Evolutionary conservation across 2,888 invertebrate genomes (phyloP).

Genomic region (Timema podura): DNA sequence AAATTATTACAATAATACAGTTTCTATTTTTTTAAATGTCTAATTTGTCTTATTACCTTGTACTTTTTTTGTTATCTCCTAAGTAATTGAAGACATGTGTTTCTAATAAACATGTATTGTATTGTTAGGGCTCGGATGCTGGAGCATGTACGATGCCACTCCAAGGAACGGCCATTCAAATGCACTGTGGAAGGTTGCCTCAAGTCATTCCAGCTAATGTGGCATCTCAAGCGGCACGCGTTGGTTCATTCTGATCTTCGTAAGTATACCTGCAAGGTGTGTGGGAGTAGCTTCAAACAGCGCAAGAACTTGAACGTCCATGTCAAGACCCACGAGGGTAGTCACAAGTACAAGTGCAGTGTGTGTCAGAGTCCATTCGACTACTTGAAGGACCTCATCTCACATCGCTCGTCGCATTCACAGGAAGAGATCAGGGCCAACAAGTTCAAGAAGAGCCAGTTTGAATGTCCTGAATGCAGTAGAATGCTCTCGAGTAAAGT

Average conservation of each 20-base stretch:
- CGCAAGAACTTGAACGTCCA: slow-evolving; percentile 20
- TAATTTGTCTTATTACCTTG: too few species aligned
- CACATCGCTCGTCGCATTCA: too few species aligned
- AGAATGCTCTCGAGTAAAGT: slow-evolving; percentile 29
- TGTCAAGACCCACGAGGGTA: slow-evolving; percentile 18
- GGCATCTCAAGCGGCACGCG: slow-evolving; percentile 15
- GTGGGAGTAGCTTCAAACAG: slow-evolving; percentile 28
- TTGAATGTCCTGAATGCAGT: neutral
- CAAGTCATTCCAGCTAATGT: slow-evolving; percentile 22
- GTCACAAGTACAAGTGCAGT: slow-evolving; percentile 2
- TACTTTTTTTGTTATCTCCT: too few species aligned
- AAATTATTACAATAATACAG: too few species aligned
- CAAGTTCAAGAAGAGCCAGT: neutral
- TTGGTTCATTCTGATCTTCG: slow-evolving; percentile 20
- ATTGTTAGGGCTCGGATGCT: too few species aligned
- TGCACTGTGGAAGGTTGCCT: slow-evolving; percentile 21
- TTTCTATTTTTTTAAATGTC: too few species aligned
- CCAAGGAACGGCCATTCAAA: slow-evolving; percentile 22
- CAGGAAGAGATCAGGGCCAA: too few species aligned
- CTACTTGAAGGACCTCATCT: too few species aligned
- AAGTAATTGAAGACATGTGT: too few species aligned
- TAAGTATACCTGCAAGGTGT: slow-evolving; percentile 27
- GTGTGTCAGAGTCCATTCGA: neutral
- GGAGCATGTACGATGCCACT: slow-evolving; percentile 21
- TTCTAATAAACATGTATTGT: too few species aligned